Percentiles rank a stretch among this genome's conserved stretches.
Evolutionary conservation across 1,140 invertebrate species (phyloP).

Genomic region (Pinna nobilis): DNA sequence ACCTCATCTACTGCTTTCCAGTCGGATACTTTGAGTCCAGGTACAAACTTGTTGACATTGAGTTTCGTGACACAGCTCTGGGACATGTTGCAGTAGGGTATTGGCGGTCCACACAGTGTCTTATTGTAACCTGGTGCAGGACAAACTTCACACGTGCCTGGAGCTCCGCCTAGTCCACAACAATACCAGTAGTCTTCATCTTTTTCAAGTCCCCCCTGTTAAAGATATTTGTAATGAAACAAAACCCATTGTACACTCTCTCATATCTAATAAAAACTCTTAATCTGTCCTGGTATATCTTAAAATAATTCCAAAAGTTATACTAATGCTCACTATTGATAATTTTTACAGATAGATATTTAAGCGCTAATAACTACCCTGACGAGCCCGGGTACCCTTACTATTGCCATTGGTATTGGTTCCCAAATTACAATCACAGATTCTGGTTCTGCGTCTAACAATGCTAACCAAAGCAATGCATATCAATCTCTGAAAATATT

Average conservation of each 20-base stretch:
- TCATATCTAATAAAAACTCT: too few relatives aligned
- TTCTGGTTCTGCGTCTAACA: background rate
- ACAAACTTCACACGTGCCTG: conserved; percentile 62
- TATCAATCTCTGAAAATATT: background rate
- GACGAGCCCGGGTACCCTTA: too few relatives aligned
- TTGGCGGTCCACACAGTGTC: conserved; percentile 64
- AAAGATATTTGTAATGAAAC: background rate
- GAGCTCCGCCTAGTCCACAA: conserved; percentile 55
- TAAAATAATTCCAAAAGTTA: too few relatives aligned
- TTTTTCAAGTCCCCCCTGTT: conserved; percentile 64
- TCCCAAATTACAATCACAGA: too few relatives aligned
- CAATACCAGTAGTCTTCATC: conserved; percentile 67
- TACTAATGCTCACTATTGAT: too few relatives aligned
- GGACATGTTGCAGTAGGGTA: conserved; percentile 62
- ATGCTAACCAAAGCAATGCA: background rate
- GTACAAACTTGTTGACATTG: conserved; percentile 61
- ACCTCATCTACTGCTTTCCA: conserved; percentile 66
- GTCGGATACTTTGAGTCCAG: conserved; percentile 57
- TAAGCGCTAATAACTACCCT: too few relatives aligned
- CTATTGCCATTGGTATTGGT: too few relatives aligned
- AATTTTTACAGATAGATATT: too few relatives aligned
- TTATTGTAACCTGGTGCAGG: conserved; percentile 64
- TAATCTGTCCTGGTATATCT: too few relatives aligned
- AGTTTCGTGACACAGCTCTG: conserved; percentile 67
- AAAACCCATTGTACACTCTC: too few relatives aligned